Conservation (phyloP, 2,113 vertebrate genomes). For the Cryptomyrus ogoouensis region DNA sequence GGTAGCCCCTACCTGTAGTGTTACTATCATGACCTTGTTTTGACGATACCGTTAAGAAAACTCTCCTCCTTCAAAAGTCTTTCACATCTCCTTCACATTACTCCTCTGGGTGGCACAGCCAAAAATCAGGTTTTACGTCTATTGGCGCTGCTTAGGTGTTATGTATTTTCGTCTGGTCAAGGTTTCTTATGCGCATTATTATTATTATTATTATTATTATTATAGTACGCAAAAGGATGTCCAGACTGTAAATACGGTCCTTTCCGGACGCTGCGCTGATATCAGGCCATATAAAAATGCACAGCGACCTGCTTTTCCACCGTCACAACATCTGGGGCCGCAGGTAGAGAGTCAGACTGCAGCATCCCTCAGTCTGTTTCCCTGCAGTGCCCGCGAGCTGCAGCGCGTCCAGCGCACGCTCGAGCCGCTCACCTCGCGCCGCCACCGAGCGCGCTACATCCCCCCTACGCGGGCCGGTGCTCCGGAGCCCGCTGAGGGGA, state of each 20-base stretch:
- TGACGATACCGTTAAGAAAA: background rate
- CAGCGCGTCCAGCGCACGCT: background rate
- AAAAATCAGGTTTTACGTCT: background rate
- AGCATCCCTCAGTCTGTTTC: background rate
- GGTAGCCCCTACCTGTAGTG: background rate
- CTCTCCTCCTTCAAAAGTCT: background rate
- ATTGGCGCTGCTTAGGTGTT: background rate
- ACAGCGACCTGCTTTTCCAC: background rate
- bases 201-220: background rate
- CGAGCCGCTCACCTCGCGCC: background rate
- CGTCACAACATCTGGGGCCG: background rate
- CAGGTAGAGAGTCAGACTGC: background rate
- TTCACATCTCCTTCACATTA: background rate
- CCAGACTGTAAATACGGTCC: background rate
- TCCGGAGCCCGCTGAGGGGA: background rate
- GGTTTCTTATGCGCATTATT: background rate
- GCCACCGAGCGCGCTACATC: background rate
- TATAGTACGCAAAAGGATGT: background rate
- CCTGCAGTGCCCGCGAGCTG: background rate
- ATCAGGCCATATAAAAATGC: background rate
- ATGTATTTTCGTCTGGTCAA: background rate
- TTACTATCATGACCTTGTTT: background rate
- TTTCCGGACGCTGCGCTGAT: background rate
- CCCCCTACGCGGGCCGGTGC: background rate
- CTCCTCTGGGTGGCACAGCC: background rate